Evolutionary conservation across 2,888 invertebrate genomes (phyloP).

Genomic region (Homarus gammarus): DNA sequence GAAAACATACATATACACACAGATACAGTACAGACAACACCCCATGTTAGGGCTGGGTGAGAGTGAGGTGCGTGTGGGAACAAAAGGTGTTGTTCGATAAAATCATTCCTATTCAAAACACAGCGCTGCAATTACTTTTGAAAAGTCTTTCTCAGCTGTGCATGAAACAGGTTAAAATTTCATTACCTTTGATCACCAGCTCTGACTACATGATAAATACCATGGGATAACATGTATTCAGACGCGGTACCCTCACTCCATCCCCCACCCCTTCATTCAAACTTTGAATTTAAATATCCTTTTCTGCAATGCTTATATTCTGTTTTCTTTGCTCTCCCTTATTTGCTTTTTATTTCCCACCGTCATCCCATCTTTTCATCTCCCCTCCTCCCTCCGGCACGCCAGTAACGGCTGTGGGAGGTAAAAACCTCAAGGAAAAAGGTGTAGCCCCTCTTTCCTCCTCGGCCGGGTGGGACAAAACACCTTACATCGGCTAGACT

Average conservation of each 20-base stretch:
- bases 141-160: background rate
- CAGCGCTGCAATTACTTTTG: background rate
- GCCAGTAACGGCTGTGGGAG: slow-evolving; percentile 25
- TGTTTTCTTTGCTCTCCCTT: slow-evolving; percentile 39
- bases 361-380: slow-evolving; percentile 47
- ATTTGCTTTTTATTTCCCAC: slow-evolving; percentile 45
- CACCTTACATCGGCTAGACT: slow-evolving; percentile 13
- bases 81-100: background rate
- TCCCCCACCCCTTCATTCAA: slow-evolving; percentile 18
- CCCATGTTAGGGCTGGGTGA: background rate
- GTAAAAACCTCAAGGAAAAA: slow-evolving; percentile 43
- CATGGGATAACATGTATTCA: background rate
- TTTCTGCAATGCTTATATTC: slow-evolving; percentile 47
- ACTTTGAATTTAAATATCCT: slow-evolving; percentile 46
- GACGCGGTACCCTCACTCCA: background rate
- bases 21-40: background rate
- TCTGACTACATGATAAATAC: slow-evolving; percentile 5
- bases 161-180: background rate
- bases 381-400: slow-evolving; percentile 31
- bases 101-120: background rate
- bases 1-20: background rate
- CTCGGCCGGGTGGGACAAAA: slow-evolving; percentile 23
- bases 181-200: background rate
- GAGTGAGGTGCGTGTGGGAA: background rate
- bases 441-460: slow-evolving; percentile 12